phyloP scores from a whole-genome alignment of 2,113 vertebrate species.

The Channa argus region DNA sequence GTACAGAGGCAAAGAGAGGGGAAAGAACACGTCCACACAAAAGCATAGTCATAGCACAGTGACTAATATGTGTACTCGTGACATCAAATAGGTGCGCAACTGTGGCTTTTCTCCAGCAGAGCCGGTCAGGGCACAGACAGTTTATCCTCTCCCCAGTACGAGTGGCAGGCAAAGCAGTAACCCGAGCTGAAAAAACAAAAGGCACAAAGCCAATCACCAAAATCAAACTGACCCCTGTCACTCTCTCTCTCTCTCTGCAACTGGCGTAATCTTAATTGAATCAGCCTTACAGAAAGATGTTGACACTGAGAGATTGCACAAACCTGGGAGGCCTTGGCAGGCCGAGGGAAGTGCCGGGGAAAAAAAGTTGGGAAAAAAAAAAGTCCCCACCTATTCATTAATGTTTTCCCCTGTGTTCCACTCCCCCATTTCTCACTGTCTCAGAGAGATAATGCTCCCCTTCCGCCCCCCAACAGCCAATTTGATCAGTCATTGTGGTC shows the following conservation, averaged over 20 bases:
- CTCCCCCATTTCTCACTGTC: slow-evolving; percentile 89
- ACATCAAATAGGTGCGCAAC: slow-evolving; percentile 52
- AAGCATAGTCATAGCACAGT: slow-evolving; percentile 40
- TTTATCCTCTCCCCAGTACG: slow-evolving; percentile 53
- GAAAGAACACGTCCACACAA: slow-evolving; percentile 4
- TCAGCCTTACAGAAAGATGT: slow-evolving; percentile 93
- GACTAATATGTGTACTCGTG: slow-evolving; percentile 61
- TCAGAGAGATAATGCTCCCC: slow-evolving; percentile 81
- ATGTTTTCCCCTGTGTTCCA: slow-evolving; percentile 79
- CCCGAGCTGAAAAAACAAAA: slow-evolving; percentile 77
- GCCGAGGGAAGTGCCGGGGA: slow-evolving; percentile 80
- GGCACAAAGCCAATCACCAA: slow-evolving; percentile 86
- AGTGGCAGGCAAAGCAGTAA: slow-evolving; percentile 71
- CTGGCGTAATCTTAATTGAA: slow-evolving; percentile 99
- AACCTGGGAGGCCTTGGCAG: slow-evolving; percentile 93
- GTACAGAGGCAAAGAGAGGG: background rate
- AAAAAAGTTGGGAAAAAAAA: slow-evolving; percentile 53
- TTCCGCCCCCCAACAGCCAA: slow-evolving; percentile 74
- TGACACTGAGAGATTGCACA: slow-evolving; percentile 98
- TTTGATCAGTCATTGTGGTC: slow-evolving; percentile 83
- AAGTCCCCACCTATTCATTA: slow-evolving; percentile 89
- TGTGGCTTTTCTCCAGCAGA: slow-evolving; percentile 51
- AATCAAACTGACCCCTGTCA: slow-evolving; percentile 92
- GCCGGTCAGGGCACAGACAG: slow-evolving; percentile 51
- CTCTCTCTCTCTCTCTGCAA: slow-evolving; percentile 81